phyloP scores from a whole-genome alignment of 2,888 invertebrate species.

The Ophion ellenae region DNA sequence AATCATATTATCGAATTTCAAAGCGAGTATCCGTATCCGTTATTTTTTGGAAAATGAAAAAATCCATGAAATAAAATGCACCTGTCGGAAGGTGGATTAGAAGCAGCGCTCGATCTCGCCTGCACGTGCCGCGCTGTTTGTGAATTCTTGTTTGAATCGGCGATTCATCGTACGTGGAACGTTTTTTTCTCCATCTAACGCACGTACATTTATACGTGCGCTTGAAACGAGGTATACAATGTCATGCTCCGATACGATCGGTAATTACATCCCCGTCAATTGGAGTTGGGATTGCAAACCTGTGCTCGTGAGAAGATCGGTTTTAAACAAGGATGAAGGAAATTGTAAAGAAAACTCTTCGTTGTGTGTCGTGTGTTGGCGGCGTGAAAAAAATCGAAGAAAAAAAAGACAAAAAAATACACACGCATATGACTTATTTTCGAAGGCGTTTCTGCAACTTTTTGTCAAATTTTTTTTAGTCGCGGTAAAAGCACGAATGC shows the following conservation, averaged over 20 bases:
- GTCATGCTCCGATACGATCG: neutral
- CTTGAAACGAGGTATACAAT: neutral
- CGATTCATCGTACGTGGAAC: too few relatives aligned
- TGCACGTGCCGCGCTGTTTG: too few relatives aligned
- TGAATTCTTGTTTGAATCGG: too few relatives aligned
- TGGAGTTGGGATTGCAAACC: constrained; percentile 72
- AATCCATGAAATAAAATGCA: too few relatives aligned
- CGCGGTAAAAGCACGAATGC: neutral
- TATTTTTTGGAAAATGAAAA: too few relatives aligned
- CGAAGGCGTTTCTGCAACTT: neutral
- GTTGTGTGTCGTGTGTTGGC: constrained; percentile 76
- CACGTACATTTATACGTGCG: neutral
- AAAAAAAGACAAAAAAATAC: neutral
- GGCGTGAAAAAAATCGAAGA: constrained; percentile 13
- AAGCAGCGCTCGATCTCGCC: too few relatives aligned
- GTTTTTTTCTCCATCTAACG: too few relatives aligned
- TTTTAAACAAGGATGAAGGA: constrained; percentile 83
- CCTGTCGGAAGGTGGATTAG: too few relatives aligned
- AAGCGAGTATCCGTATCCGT: too few relatives aligned
- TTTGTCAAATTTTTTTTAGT: neutral
- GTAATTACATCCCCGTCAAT: neutral
- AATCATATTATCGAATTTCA: too few relatives aligned
- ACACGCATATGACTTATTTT: constrained; percentile 4
- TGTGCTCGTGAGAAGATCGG: constrained; percentile 82
- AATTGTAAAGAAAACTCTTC: constrained; percentile 81